Conservation (phyloP, 2,888 invertebrate species). For the Conistra vaccinii region DNA sequence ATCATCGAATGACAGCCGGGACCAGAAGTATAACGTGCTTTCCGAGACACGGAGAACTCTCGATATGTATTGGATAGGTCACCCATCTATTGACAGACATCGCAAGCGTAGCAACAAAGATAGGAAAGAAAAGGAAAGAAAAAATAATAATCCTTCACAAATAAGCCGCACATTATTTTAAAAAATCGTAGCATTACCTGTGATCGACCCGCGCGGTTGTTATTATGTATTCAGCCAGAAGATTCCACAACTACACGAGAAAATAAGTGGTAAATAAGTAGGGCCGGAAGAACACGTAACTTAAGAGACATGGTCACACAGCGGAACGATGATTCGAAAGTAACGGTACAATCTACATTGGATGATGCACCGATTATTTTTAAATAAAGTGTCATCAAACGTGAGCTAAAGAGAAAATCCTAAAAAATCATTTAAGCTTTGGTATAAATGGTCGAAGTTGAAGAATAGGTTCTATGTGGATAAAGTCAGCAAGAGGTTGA, state of each 20-base stretch:
- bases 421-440: background rate
- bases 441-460: background rate
- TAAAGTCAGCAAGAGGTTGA: background rate
- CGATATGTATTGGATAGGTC: background rate
- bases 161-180: background rate
- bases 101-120: background rate
- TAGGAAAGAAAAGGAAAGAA: background rate
- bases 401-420: background rate
- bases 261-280: too few species aligned
- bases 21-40: background rate
- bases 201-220: too few species aligned
- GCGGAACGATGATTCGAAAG: conserved; percentile 28
- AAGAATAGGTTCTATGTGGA: background rate
- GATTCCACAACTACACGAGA: background rate
- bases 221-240: background rate
- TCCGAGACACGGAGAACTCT: background rate
- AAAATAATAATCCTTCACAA: background rate
- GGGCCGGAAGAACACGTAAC: background rate
- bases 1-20: too few species aligned
- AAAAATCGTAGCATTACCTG: too few species aligned
- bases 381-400: background rate
- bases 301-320: background rate
- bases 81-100: background rate
- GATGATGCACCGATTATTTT: background rate
- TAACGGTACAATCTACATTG: conserved; percentile 12